Evolutionary conservation across 2,113 vertebrate species (phyloP), one percentile per base, ranked within the genome.

Genomic region (Scolopax mira): DNA sequence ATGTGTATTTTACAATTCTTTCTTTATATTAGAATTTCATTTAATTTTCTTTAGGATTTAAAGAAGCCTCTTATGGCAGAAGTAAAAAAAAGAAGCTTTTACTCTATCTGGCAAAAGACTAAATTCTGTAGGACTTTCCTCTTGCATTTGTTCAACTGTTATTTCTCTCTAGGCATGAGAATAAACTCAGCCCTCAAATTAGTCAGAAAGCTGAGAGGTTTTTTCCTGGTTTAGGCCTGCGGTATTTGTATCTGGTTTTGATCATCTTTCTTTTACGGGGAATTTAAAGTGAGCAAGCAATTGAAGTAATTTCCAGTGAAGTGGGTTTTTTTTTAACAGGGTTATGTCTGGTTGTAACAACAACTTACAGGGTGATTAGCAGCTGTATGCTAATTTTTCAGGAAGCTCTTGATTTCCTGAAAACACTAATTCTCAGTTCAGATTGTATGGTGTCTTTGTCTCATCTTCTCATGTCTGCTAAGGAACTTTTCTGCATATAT

Each of bases 331-430:
- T 67, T 73, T 88, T 96, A 84, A 57, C 95, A 97, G 94, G 87
- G 79, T 93, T 95, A 72, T 77, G 55, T 94, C 75, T 97, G 88
- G 58, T 91, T 91, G 67, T 89, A 85, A 79, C 70, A 94, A 86
- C 51, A 94, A 95, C 97, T 97, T 94, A 94, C 82, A 95, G 95
- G 64, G 79, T 96, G 96, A 97, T 97, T 95, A 97, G 95, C 96
- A 98, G 97, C 97, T 98, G 98, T 97, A 97, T 98, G 96, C 96
- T 97, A 98, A 98, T 98, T 78, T 74, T 86, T 65, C 90, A 70
- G 80, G 92, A 95, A 94, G 79, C 44, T 80, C 91, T 95, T 51
- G 70, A 95, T 94, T 97, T 98, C 90, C 94, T 96, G 95, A 93
- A 91, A 97, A 96, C 96, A 96, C 90, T 97, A 95, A 96, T 97